phyloP scores from a whole-genome alignment of 1,140 invertebrate genomes.

The Pogonus chalceus region DNA sequence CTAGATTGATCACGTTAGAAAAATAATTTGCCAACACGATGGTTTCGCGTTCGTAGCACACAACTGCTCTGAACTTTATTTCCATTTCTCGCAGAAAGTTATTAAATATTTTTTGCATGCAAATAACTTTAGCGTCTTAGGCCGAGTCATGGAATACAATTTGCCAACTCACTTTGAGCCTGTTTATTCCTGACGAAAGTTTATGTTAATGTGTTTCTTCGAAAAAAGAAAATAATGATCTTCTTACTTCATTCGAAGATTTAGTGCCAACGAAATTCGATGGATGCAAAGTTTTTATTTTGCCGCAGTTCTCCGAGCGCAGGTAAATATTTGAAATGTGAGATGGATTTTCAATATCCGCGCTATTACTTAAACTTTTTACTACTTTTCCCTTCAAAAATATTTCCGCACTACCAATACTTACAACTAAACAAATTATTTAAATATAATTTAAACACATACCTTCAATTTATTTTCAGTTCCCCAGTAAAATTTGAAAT shows the following conservation, averaged over 20 bases:
- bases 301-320: neutral
- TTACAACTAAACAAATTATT: no score
- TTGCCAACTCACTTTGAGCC: constrained; percentile 5
- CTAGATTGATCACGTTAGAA: neutral
- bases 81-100: neutral
- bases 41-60: no score
- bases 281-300: constrained; percentile 5
- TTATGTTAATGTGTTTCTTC: constrained; percentile 4
- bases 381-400: no score
- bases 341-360: constrained; percentile 4
- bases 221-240: neutral
- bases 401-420: no score
- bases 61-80: neutral
- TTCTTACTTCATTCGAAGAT: neutral
- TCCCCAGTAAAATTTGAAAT: no score
- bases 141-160: constrained; percentile 1
- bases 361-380: neutral
- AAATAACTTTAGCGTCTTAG: constrained; percentile 2
- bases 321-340: constrained; percentile 5
- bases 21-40: neutral
- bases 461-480: no score
- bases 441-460: no score
- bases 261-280: neutral
- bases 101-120: constrained; percentile 7
- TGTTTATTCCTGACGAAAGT: constrained; percentile 4